A percentile compares a stretch with the other conserved stretches of the same genome.
These are phyloP conservation scores for Neolamprologus longior DNA, from an alignment of 2,113 vertebrate genomes.

Conservation along the genomic window DNA sequence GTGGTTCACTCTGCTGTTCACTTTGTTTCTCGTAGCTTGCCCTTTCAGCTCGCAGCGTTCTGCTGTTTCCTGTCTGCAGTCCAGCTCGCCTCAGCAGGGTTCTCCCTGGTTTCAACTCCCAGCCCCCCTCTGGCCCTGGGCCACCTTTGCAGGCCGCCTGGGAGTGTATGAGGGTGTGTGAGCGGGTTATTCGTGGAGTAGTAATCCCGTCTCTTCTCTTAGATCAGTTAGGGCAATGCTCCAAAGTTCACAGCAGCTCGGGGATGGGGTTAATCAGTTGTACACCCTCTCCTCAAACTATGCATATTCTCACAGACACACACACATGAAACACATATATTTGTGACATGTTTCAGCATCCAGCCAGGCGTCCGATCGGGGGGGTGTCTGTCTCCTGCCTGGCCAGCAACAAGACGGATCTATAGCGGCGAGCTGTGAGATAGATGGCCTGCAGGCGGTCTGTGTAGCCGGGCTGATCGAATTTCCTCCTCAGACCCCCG, in stretches of 20 bases:
- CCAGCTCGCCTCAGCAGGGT: constrained; percentile 3
- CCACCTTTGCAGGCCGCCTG: neutral
- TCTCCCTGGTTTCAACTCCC: neutral
- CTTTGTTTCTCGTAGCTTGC: constrained; percentile 1
- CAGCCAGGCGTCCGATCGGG: neutral
- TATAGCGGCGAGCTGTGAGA: constrained; percentile 11
- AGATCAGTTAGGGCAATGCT: constrained; percentile 21
- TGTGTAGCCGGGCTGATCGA: constrained; percentile 38
- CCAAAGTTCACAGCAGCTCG: constrained; percentile 9
- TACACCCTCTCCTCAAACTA: constrained; percentile 18
- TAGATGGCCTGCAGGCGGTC: constrained; percentile 22
- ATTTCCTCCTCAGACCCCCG: constrained; percentile 42
- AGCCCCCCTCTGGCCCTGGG: neutral
- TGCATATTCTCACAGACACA: constrained; percentile 21
- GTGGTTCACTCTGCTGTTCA: constrained; percentile 13
- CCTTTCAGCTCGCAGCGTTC: neutral
- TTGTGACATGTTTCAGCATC: neutral
- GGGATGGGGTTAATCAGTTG: neutral
- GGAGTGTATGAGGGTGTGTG: neutral
- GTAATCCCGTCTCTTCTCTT: constrained; percentile 36
- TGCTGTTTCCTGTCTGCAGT: constrained; percentile 15
- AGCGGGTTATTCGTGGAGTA: constrained; percentile 31
- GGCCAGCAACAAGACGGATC: constrained; percentile 13
- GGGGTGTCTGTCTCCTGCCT: neutral
- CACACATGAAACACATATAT: neutral